phyloP scores from a whole-genome alignment of 2,888 invertebrate species.

The Drosophila fulvimacula region DNA sequence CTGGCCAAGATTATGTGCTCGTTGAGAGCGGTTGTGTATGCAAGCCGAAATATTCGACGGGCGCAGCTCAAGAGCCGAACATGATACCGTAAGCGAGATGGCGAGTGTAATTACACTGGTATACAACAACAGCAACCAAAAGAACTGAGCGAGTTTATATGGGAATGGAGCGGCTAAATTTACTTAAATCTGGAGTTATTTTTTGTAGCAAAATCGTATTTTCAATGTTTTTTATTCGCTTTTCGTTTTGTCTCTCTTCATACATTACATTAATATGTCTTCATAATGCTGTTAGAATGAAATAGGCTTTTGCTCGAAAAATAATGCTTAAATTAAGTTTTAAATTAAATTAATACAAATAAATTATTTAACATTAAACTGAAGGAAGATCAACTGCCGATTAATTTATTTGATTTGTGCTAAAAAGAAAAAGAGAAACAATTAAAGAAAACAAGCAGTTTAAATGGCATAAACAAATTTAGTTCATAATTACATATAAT shows the following conservation, averaged over 20 bases:
- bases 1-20: slow-evolving; percentile 97
- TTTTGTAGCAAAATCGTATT: slow-evolving; percentile 79
- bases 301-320: slow-evolving; percentile 73
- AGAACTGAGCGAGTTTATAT: slow-evolving; percentile 76
- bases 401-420: slow-evolving; percentile 54
- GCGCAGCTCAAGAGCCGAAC: slow-evolving; percentile 85
- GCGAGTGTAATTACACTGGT: slow-evolving; percentile 54
- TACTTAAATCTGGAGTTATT: slow-evolving; percentile 68
- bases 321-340: slow-evolving; percentile 72
- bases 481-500: slow-evolving; percentile 51
- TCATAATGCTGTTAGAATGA: slow-evolving; percentile 58
- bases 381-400: slow-evolving; percentile 22
- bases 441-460: slow-evolving; percentile 30
- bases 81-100: slow-evolving; percentile 83
- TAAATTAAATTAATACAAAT: slow-evolving; percentile 54
- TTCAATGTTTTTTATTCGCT: slow-evolving; percentile 70
- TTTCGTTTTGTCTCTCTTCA: slow-evolving; percentile 36
- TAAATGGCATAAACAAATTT: slow-evolving; percentile 38
- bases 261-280: neutral
- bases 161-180: slow-evolving; percentile 60
- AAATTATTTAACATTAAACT: slow-evolving; percentile 45
- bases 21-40: slow-evolving; percentile 98
- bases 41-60: slow-evolving; percentile 86
- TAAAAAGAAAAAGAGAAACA: slow-evolving; percentile 34
- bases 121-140: slow-evolving; percentile 72